Percentiles rank a stretch among this genome's conserved stretches.
These are phyloP conservation scores for Hycleus cichorii DNA, from an alignment of 1,140 invertebrate species.

Conservation along the genomic window DNA sequence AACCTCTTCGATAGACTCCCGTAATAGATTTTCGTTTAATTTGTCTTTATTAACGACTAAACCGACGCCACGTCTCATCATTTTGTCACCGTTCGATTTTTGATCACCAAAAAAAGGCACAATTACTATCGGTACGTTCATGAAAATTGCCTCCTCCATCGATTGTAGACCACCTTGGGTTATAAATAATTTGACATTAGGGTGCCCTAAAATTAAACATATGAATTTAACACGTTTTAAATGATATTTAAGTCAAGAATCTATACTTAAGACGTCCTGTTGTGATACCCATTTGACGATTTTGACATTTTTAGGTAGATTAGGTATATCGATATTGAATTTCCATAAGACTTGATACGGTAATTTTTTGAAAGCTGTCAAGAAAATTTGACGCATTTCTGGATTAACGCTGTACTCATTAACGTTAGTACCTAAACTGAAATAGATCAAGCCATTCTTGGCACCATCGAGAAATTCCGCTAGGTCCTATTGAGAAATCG, in stretches of 20 bases:
- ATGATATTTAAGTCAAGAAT: not conserved
- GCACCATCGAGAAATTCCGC: slow-evolving; percentile 41
- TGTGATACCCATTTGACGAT: slow-evolving; percentile 47
- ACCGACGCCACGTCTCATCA: slow-evolving; percentile 25
- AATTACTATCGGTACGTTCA: slow-evolving; percentile 6
- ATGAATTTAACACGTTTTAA: not conserved
- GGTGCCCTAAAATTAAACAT: slow-evolving; percentile 33
- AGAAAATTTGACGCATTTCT: slow-evolving; percentile 21
- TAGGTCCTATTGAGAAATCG: too few species aligned
- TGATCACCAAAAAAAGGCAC: slow-evolving; percentile 39
- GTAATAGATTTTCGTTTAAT: slow-evolving; percentile 14
- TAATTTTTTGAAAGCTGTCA: slow-evolving; percentile 33
- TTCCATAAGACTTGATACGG: slow-evolving; percentile 45
- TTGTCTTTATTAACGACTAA: slow-evolving; percentile 13
- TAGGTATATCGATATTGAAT: slow-evolving; percentile 31
- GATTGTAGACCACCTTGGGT: slow-evolving; percentile 47
- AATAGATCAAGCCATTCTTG: slow-evolving; percentile 46
- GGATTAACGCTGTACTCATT: slow-evolving; percentile 32
- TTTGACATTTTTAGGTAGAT: slow-evolving; percentile 39
- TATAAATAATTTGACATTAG: slow-evolving; percentile 41
- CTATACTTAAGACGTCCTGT: slow-evolving; percentile 44
- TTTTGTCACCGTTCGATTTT: slow-evolving; percentile 22
- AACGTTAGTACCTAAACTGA: slow-evolving; percentile 47
- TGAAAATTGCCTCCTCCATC: slow-evolving; percentile 42
- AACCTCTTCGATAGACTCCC: slow-evolving; percentile 20